Percentiles rank a stretch among this genome's conserved stretches.
Conservation (phyloP, 2,888 invertebrate genomes). For the Eupithecia dodoneata region DNA sequence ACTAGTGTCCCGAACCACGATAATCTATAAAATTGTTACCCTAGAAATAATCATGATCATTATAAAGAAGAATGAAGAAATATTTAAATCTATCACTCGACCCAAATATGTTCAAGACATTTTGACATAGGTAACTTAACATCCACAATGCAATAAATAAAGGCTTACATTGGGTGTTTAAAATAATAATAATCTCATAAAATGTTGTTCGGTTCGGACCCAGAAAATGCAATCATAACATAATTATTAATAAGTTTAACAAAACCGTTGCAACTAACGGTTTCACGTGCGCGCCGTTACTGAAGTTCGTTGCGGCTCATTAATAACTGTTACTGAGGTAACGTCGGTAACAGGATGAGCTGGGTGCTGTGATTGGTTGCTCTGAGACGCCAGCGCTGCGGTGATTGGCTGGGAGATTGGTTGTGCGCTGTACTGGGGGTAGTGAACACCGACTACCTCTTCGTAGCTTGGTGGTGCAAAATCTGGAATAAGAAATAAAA, state of each 20-base stretch:
- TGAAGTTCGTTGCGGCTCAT: conserved; percentile 55
- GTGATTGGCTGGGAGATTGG: conserved; percentile 73
- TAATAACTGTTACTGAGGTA: conserved; percentile 47
- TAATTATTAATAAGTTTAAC: conserved; percentile 9
- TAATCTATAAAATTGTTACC: not conserved
- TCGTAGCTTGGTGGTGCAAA: conserved; percentile 81
- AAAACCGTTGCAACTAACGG: conserved; percentile 18
- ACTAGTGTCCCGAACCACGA: conserved; percentile 1
- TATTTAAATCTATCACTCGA: not conserved
- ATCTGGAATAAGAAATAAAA: conserved; percentile 63
- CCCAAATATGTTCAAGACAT: not conserved
- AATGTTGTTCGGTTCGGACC: conserved; percentile 15
- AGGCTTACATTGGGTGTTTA: not conserved
- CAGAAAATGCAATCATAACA: conserved; percentile 8
- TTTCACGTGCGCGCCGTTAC: conserved; percentile 56
- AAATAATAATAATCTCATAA: conserved; percentile 14
- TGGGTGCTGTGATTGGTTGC: conserved; percentile 48
- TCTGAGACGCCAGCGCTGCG: conserved; percentile 55
- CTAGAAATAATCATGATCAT: not conserved
- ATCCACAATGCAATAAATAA: not conserved
- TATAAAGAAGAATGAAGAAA: not conserved
- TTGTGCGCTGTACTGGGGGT: conserved; percentile 65
- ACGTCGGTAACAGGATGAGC: conserved; percentile 35
- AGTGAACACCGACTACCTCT: conserved; percentile 77
- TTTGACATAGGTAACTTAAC: not conserved